Evolutionary conservation across 2,888 invertebrate species (phyloP), one percentile per base, ranked within the genome.

Genomic region (Synanthedon tipuliformis): DNA sequence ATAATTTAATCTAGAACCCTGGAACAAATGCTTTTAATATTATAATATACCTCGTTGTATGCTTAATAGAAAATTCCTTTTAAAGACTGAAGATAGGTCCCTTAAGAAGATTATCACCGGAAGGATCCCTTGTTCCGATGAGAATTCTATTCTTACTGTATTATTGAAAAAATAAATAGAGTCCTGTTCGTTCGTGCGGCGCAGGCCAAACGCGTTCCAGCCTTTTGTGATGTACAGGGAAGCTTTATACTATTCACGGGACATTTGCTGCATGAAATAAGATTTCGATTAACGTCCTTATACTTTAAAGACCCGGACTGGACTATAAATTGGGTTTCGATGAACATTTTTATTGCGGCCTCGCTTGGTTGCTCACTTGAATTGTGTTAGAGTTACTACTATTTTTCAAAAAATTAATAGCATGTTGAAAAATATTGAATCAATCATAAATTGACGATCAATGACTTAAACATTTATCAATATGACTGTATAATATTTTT

Each of bases 191-290:
- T 53, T 59, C 76, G 72, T 74, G 75, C 75, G 68, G 56, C 48
- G 23, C 50, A 15, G 50, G 41, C 45, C 51, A 62, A 59, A 61
- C 59, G 61, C 54, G 60, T 68, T 69, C 66, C 50, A 15, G 66
- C 69, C 71, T 64, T 68, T 69, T 70, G 73, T 76, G 70, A 77
- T 71, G 64, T 68, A 75, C 61, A 57, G 64, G 67, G 66, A 65
- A 67, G 71, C 72, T 75, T 69, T 66, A 62, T 67, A 67, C 70
- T 69, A 66, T 78, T 81, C 74, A 81, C 76, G 82, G 80, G 59
- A 74, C 81, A 81, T 83, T 84, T 73, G 68, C 68, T 62, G 58
- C 69, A 70, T 81, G 77, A 83, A 77, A 84, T 83, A 83, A 78
- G 81, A 75, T 76, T 78, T 82, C 81, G 78, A 82, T 83, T 82